Base-by-base conservation (phyloP, 1,140 invertebrate genomes). In the Aphidius gifuensis region DNA sequence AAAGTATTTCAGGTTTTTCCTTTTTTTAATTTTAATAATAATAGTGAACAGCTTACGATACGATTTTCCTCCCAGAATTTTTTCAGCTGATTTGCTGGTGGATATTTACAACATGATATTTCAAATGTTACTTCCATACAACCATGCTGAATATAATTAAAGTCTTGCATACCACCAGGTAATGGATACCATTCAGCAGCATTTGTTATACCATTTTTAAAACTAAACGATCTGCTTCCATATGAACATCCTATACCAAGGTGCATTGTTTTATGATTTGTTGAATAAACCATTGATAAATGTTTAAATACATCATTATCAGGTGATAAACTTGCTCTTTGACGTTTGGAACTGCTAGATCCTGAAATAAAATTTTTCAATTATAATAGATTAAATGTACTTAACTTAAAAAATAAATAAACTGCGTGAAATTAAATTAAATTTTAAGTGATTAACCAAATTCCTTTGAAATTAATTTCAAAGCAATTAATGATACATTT, bases 111-210 rank as follows among this genome's bases (percentile, higher is more conserved):
- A 81, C 97, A 99, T 1, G 95, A 96, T 53, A 99, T 86, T 78
- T 99, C 97, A 45, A 99, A 80, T 1, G 97, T 99, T 16, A 99
- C 88, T 83, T 99, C 97, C 92, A 99, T 98, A 76, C 95, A 97
- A 53, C 96, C 97, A 71, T 94, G 95, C 88, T 93, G 93, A 9
- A 98, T 86, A 75, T 99, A 99, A 79, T 99, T 99, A 81, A 93
- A 99, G 76, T 99, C 97, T 83, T 99, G 96, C 92, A 95, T 94
- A 6, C 83, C 85, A 79, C 93, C 94, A 61, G 91, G 92, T 1
- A 96, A 79, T 0, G 92, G 91, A 78, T 96, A 96, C 93, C 93
- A 96, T 51, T 91, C 90, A 3, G 94, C 94, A 5, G 94, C 94
- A 72, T 96, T 96, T 9, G 92, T 95, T 64, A 95, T 95, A 8